Evolutionary conservation across 2,888 invertebrate genomes (phyloP), one percentile per base, ranked within the genome.

Genomic region (Aspidapion aeneum): DNA sequence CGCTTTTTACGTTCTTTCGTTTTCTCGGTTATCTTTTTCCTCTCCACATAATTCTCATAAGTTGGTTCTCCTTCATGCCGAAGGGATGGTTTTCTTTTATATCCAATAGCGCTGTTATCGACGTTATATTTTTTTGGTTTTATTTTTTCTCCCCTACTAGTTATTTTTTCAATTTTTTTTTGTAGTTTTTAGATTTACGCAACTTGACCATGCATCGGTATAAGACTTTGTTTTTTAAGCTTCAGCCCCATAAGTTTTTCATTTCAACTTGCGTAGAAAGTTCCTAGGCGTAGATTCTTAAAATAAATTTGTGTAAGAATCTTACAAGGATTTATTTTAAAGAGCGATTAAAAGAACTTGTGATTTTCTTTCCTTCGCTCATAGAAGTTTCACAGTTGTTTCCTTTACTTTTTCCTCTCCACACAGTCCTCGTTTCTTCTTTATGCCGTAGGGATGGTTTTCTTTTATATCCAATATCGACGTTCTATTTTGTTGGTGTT

Each of bases 331-430:
- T n/a, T n/a, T n/a, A n/a, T n/a, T n/a, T n/a, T n/a, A n/a, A n/a
- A n/a, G 65, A 65, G 66, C 67, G 70, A 73, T 72, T 70, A 72
- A 72, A 71, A 72, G 72, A 70, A 73, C 63, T 62, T 61, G 60
- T 71, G 68, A 69, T 68, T 68, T 67, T 71, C n/a, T 63, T 66
- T 64, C 66, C 69, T 62, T 69, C 68, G 69, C 74, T 73, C 73
- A 74, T 74, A 71, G 73, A 71, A 71, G 70, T 71, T 66, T 68
- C 63, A 65, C 64, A 67, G 66, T 70, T 70, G 69, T 66, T 69
- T 63, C 66, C 71, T 20, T 61, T 62, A 56, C 63, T 17, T 55
- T 63, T 61, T 16, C 19, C 5, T 58, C 55, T 7, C 58, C 62
- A 58, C 62, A 1, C 55, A 62, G 48, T 20, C 12, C 50, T 3